Percentiles rank a stretch among this genome's conserved stretches.
phyloP scores from a whole-genome alignment of 2,888 invertebrate genomes.

The Acleris laterana region DNA sequence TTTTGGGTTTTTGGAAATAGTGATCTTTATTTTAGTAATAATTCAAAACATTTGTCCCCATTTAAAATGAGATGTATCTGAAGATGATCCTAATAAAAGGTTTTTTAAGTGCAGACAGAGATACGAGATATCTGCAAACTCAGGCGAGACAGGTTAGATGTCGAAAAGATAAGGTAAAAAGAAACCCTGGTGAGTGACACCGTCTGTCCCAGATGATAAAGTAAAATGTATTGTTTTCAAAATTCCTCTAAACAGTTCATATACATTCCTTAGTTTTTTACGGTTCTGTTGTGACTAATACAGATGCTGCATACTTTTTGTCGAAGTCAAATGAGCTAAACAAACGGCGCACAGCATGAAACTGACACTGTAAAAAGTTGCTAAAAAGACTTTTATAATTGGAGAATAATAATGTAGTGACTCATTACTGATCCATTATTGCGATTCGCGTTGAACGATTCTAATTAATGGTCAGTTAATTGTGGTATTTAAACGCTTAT shows the following conservation, averaged over 20 bases:
- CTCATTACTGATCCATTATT: conserved; percentile 53
- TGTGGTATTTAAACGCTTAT: conserved; percentile 47
- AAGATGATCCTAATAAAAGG: too few relatives aligned
- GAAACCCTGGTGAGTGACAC: conserved; percentile 49
- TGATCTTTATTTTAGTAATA: neutral
- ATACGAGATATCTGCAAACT: conserved; percentile 49
- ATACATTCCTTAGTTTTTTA: conserved; percentile 24
- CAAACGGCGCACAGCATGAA: too few relatives aligned
- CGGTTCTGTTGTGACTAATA: conserved; percentile 33
- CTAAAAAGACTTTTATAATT: conserved; percentile 16
- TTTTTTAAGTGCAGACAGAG: conserved; percentile 54
- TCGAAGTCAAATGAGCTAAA: too few relatives aligned
- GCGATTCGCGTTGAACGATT: conserved; percentile 50
- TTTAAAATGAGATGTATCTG: too few relatives aligned
- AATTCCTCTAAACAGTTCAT: conserved; percentile 46
- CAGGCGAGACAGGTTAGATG: conserved; percentile 45
- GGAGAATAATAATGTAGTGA: conserved; percentile 45
- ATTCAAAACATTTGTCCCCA: conserved; percentile 28
- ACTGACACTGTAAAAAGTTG: neutral
- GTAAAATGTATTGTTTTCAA: conserved; percentile 50
- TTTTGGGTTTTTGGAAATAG: neutral
- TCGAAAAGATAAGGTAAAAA: conserved; percentile 55
- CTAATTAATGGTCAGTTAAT: conserved; percentile 54
- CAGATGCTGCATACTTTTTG: conserved; percentile 1
- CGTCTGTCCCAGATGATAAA: conserved; percentile 54